These are phyloP conservation scores for Argentina silus DNA, from an alignment of 2,797 vertebrate species.

Conservation along the genomic window DNA sequence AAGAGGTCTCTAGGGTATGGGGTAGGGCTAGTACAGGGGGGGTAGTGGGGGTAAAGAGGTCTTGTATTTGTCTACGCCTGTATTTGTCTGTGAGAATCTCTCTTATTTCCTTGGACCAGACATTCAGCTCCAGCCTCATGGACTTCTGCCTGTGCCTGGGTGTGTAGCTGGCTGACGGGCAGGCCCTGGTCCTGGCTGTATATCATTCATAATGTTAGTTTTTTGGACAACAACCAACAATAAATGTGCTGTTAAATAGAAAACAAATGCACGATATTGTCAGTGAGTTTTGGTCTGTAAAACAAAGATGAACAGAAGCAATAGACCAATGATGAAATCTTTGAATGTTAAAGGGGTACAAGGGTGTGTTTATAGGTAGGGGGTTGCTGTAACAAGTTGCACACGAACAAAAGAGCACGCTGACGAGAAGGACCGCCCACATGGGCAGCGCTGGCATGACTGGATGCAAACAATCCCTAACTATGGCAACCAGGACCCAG, in stretches of 20 bases:
- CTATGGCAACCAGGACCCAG: conserved; percentile 68
- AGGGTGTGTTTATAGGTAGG: conserved; percentile 29
- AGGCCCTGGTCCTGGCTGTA: no score
- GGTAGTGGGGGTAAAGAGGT: no score
- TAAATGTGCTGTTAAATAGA: not conserved
- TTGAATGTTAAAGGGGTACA: not conserved
- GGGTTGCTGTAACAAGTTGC: conserved; percentile 49
- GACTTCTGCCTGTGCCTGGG: no score
- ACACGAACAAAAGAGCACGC: conserved; percentile 65
- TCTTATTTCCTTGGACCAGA: no score
- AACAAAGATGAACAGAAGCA: not conserved
- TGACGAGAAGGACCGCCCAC: conserved; percentile 48
- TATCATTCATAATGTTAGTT: not conserved
- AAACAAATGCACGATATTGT: no score
- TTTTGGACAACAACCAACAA: not conserved
- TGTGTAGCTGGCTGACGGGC: no score
- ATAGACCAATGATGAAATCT: not conserved
- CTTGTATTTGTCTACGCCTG: no score
- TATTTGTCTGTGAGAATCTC: no score
- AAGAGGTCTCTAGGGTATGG: no score
- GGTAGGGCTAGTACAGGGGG: no score
- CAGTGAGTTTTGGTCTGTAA: not conserved
- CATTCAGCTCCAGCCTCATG: no score
- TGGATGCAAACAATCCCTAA: conserved; percentile 79
- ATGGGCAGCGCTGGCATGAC: conserved; percentile 66